These are phyloP conservation scores for Apodemus agrarius DNA, from an alignment of 2,797 vertebrate species.

Conservation along the genomic window DNA sequence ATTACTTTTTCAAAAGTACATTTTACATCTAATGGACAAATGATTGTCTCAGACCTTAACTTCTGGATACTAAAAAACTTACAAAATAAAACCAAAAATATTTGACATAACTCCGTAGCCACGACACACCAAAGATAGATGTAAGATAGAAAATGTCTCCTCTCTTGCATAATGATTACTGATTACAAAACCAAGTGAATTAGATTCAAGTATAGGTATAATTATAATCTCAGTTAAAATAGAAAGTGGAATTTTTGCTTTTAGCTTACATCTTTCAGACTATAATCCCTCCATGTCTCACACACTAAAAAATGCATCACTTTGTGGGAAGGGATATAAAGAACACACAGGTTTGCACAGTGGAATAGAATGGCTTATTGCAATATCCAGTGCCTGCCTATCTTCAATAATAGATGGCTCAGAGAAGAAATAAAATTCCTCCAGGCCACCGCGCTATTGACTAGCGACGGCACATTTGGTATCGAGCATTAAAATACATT, in stretches of 20 bases:
- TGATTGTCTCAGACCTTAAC: conserved; percentile 37
- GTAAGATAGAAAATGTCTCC: conserved; percentile 20
- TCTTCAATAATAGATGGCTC: conserved; percentile 70
- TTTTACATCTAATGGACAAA: conserved; percentile 52
- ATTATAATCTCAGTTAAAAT: conserved; percentile 39
- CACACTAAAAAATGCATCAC: conserved; percentile 16
- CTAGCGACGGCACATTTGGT: conserved; percentile 60
- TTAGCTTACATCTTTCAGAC: conserved; percentile 33
- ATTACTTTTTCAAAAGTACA: conserved; percentile 42
- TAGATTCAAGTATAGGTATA: conserved; percentile 24
- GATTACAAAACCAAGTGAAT: conserved; percentile 63
- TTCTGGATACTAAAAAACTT: background rate
- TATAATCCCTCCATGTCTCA: background rate
- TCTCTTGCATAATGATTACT: conserved; percentile 47
- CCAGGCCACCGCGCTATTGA: conserved; percentile 34
- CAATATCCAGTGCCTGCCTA: conserved; percentile 58
- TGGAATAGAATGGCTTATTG: conserved; percentile 64
- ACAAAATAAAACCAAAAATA: conserved; percentile 42
- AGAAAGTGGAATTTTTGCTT: conserved; percentile 54
- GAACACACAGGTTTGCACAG: conserved; percentile 55
- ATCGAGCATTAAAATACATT: conserved; percentile 47
- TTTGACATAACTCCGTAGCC: background rate
- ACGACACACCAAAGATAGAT: conserved; percentile 5
- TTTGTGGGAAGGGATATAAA: background rate
- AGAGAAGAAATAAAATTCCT: conserved; percentile 66